phyloP scores from a whole-genome alignment of 2,797 vertebrate genomes.

The Poecilia wingei region DNA sequence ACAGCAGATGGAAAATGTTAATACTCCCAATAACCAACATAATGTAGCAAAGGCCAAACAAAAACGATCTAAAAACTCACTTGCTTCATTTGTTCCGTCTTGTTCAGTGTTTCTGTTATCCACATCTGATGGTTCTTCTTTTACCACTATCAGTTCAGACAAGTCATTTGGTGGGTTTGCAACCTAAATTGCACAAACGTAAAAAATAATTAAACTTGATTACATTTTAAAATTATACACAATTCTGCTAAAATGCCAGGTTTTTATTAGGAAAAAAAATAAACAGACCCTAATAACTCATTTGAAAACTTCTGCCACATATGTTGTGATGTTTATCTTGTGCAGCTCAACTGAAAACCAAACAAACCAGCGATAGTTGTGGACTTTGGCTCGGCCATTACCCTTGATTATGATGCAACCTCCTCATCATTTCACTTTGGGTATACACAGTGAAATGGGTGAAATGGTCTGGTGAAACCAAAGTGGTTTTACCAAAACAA shows the following conservation, averaged over 20 bases:
- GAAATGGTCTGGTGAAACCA: not conserved
- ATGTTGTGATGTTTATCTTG: not conserved
- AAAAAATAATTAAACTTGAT: not conserved
- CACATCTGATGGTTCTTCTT: conserved; percentile 72
- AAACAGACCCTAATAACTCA: not conserved
- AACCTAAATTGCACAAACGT: conserved; percentile 30
- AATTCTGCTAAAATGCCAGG: not conserved
- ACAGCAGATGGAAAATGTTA: conserved; percentile 14
- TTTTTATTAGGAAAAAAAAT: not conserved
- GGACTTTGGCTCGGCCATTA: not conserved
- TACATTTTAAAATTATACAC: not conserved
- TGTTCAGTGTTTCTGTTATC: conserved; percentile 42
- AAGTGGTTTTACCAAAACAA: not conserved
- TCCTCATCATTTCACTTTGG: not conserved
- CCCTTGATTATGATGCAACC: not conserved
- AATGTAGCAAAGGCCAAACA: not conserved
- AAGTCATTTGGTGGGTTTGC: conserved; percentile 49
- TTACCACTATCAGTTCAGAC: conserved; percentile 63
- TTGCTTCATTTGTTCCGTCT: conserved; percentile 35
- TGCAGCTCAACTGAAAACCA: not conserved
- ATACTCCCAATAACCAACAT: not conserved
- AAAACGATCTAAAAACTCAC: conserved; percentile 55
- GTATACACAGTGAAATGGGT: not conserved
- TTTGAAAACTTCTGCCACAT: not conserved
- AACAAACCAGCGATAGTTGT: not conserved